These are phyloP conservation scores for Diaprepes abbreviatus DNA, from an alignment of 2,888 invertebrate species.

Conservation along the genomic window DNA sequence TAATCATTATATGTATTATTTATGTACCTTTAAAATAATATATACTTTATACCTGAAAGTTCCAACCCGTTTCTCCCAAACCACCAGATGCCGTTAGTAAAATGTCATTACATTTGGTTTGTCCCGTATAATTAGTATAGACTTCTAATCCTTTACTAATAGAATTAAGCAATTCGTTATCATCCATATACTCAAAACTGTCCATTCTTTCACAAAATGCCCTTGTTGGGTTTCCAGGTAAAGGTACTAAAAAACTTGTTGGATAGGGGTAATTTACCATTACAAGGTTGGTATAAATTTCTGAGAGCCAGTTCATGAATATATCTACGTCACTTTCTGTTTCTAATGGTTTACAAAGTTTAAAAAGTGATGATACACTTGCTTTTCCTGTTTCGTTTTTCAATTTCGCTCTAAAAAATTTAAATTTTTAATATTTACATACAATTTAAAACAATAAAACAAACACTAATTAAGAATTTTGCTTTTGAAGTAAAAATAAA, in stretches of 20 bases:
- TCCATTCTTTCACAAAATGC: conserved; percentile 73
- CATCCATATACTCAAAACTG: conserved; percentile 49
- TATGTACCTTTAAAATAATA: no score
- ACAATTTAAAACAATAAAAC: no score
- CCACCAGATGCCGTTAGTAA: conserved; percentile 71
- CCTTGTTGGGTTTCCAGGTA: conserved; percentile 89
- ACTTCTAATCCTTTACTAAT: conserved; percentile 79
- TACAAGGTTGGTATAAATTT: conserved; percentile 84
- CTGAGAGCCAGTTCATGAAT: conserved; percentile 79
- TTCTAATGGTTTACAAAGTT: conserved; percentile 80
- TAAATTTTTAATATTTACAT: neutral
- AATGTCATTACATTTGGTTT: conserved; percentile 77
- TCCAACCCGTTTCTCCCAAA: conserved; percentile 82
- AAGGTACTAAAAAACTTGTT: conserved; percentile 82
- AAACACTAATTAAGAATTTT: no score
- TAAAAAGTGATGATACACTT: conserved; percentile 80
- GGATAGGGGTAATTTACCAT: conserved; percentile 97
- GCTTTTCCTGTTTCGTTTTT: conserved; percentile 74
- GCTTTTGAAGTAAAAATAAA: no score
- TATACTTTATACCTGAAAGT: conserved; percentile 77
- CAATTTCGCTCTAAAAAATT: neutral
- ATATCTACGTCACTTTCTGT: conserved; percentile 70
- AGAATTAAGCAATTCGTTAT: conserved; percentile 70
- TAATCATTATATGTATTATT: no score
- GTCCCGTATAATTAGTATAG: conserved; percentile 87